These are phyloP conservation scores for Adineta ricciae DNA, from an alignment of 2,888 invertebrate genomes.

Conservation along the genomic window DNA sequence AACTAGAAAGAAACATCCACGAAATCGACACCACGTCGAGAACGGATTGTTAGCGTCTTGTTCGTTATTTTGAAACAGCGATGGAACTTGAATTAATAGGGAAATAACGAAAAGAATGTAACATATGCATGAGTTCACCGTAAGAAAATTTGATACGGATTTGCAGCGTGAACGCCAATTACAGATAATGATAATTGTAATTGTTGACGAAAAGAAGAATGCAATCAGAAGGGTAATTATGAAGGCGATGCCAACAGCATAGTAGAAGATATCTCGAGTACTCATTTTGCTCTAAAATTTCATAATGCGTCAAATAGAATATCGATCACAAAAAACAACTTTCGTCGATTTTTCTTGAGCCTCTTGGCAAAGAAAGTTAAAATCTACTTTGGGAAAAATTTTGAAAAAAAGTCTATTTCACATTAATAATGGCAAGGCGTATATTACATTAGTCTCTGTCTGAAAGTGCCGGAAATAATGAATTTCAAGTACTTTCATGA, in stretches of 20 bases:
- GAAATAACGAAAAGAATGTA: not conserved
- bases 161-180: not conserved
- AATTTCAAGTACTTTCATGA: no score
- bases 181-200: not conserved
- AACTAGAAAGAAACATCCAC: not conserved
- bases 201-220: not conserved
- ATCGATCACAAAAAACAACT: no score
- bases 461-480: no score
- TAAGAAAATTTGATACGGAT: not conserved
- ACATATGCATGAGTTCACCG: not conserved
- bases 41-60: not conserved
- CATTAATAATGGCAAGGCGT: no score
- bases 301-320: no score
- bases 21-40: not conserved
- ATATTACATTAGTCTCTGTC: no score
- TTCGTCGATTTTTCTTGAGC: no score
- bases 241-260: not conserved
- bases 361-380: no score
- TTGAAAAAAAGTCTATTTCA: no score
- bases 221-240: not conserved
- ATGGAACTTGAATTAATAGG: not conserved
- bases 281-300: not conserved
- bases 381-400: no score
- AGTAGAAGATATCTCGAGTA: not conserved
- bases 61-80: not conserved